Conservation (phyloP, 2,888 invertebrate species). For the Leistus spinibarbis region DNA sequence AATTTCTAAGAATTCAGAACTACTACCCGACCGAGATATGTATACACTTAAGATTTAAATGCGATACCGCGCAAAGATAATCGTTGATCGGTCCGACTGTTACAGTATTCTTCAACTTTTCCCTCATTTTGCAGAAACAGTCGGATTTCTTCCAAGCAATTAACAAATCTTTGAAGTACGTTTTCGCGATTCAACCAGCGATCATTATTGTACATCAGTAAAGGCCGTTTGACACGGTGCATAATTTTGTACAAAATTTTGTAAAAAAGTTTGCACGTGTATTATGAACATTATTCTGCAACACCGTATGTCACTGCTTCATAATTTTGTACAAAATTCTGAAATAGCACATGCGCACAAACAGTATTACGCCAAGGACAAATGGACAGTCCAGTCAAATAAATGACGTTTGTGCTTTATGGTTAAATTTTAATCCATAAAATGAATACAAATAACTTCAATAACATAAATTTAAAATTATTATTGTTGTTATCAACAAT, state of each 20-base stretch:
- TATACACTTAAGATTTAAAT: no score
- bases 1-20: no score
- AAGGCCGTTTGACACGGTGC: constrained; percentile 19
- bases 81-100: no score
- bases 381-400: constrained; percentile 2
- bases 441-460: constrained; percentile 13
- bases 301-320: constrained; percentile 4
- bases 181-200: constrained; percentile 47
- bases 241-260: constrained; percentile 21
- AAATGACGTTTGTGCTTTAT: background rate
- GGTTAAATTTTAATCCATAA: background rate
- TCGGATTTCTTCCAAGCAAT: constrained; percentile 46
- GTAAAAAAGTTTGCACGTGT: background rate
- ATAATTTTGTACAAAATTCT: constrained; percentile 14
- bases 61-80: no score
- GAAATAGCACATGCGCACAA: constrained; percentile 8
- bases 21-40: no score
- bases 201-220: constrained; percentile 45
- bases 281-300: constrained; percentile 7
- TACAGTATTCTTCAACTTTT: constrained; percentile 21
- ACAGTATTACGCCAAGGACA: background rate
- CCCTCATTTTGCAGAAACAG: constrained; percentile 41
- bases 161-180: constrained; percentile 47
- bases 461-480: background rate
- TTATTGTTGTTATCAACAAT: constrained; percentile 7